Conservation (phyloP, 37 sponge, comb jelly and placozoan species). For the Spongia lamella region DNA sequence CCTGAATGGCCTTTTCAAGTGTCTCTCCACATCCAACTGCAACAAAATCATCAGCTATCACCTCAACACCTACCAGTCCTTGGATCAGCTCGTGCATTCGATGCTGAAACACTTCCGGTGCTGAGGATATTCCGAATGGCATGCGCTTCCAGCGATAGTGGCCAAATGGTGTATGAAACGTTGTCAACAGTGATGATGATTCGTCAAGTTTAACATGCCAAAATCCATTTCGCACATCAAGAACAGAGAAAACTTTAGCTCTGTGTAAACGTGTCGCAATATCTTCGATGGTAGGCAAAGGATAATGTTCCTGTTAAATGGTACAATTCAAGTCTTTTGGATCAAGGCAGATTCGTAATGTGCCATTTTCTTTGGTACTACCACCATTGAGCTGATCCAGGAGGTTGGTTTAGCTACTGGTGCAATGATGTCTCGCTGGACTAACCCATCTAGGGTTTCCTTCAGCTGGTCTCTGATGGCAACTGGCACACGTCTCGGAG, state of each 20-base stretch:
- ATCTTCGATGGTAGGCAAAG: constrained; percentile 65
- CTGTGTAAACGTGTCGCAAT: constrained; percentile 45
- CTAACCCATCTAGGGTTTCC: constrained; percentile 8
- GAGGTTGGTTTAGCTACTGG: constrained; percentile 49
- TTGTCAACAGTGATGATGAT: constrained; percentile 53
- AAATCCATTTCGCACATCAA: constrained; percentile 55
- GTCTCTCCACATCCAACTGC: constrained; percentile 33
- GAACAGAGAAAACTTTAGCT: constrained; percentile 52
- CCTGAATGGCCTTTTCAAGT: neutral
- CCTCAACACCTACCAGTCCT: too few relatives aligned
- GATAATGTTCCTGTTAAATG: constrained; percentile 60
- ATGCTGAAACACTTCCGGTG: constrained; percentile 55
- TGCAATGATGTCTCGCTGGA: constrained; percentile 23
- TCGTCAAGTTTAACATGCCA: constrained; percentile 67
- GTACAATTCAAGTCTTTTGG: constrained; percentile 62
- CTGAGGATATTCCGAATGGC: constrained; percentile 66
- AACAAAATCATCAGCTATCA: too few relatives aligned
- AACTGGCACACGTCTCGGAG: constrained; percentile 30
- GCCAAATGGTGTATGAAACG: too few relatives aligned
- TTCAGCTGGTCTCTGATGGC: constrained; percentile 22
- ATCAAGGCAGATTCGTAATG: constrained; percentile 55
- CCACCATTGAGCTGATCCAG: too few relatives aligned
- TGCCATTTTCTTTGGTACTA: too few relatives aligned
- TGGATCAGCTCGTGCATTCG: constrained; percentile 45
- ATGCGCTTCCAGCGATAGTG: constrained; percentile 63